Evolutionary conservation across 2,888 invertebrate species (phyloP).

Genomic region (Hoplodrina ambigua): DNA sequence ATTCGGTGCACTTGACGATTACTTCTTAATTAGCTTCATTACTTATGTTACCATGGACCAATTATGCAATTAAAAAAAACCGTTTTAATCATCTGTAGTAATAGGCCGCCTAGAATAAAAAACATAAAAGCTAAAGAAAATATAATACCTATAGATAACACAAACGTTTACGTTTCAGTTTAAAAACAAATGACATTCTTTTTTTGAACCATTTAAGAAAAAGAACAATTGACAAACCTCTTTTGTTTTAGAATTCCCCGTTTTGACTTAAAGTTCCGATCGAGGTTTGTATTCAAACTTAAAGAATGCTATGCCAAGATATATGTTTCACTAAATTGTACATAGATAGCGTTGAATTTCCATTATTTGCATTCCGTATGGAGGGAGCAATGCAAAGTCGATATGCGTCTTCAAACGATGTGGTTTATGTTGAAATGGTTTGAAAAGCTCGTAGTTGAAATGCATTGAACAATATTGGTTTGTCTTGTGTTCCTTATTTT

Average conservation of each 20-base stretch:
- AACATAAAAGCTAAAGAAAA: not conserved
- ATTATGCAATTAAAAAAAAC: not conserved
- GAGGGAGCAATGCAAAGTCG: constrained; percentile 36
- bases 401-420: constrained; percentile 41
- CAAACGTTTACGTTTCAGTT: too few species aligned
- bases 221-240: not conserved
- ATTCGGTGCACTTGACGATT: not conserved
- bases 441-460: constrained; percentile 24
- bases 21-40: constrained; percentile 6
- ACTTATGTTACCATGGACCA: not conserved
- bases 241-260: not conserved
- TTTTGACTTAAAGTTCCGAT: not conserved
- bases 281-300: constrained; percentile 6
- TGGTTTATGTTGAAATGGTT: constrained; percentile 41
- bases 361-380: constrained; percentile 49
- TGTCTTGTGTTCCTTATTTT: not conserved
- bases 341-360: constrained; percentile 36
- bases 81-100: not conserved
- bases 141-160: too few species aligned
- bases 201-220: not conserved
- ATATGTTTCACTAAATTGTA: constrained; percentile 27
- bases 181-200: too few species aligned
- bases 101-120: not conserved
- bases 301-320: constrained; percentile 12
- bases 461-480: constrained; percentile 28